Conservation (phyloP, 2,113 vertebrate species). For the Romanogobio albipinnatus region DNA sequence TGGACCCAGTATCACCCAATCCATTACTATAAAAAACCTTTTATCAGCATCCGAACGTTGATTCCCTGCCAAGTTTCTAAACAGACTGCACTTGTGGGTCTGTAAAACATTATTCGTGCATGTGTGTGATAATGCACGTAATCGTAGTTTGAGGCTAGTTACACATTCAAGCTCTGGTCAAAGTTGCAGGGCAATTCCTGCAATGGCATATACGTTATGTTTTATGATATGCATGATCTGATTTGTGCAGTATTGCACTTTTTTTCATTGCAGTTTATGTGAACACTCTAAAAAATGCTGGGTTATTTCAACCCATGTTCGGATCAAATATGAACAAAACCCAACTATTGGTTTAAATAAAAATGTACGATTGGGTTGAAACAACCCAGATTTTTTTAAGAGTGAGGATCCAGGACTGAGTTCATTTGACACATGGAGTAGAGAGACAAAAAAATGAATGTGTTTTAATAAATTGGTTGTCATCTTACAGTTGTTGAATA, state of each 20-base stretch:
- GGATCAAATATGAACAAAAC: no score
- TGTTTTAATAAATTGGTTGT: background rate
- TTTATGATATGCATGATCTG: background rate
- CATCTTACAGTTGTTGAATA: background rate
- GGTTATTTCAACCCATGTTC: no score
- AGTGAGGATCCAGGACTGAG: background rate
- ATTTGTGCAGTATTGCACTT: background rate
- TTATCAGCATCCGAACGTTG: conserved; percentile 12
- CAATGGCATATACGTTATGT: background rate
- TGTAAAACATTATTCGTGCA: background rate
- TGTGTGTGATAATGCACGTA: background rate
- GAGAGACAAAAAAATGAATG: background rate
- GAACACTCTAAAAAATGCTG: background rate
- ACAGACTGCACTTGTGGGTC: background rate
- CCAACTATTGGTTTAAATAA: no score
- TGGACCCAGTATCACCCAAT: background rate
- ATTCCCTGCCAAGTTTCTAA: background rate
- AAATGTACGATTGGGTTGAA: no score
- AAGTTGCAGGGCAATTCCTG: background rate
- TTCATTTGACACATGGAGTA: background rate
- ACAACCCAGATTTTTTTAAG: no score
- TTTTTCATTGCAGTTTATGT: background rate
- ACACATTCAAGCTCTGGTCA: background rate
- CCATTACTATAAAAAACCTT: background rate
- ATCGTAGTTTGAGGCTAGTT: background rate